Percentiles rank a stretch among this genome's conserved stretches.
Evolutionary conservation across 2,888 invertebrate genomes (phyloP).

Genomic region (Teleiodes luculella): DNA sequence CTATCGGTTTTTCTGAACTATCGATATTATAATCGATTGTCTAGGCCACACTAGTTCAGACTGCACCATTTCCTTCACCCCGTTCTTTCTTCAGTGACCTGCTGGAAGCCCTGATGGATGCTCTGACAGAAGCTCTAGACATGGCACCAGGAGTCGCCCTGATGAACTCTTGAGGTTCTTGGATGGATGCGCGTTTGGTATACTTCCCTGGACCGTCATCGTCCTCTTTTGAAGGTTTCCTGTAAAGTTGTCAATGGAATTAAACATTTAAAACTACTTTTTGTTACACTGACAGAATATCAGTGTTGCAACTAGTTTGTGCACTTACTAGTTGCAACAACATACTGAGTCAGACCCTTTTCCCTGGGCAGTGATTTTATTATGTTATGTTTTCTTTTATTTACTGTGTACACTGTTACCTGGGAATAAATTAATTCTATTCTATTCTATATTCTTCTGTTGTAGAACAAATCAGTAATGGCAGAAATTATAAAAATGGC

Average conservation of each 20-base stretch:
- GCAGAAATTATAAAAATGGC: too few relatives aligned
- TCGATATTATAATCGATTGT: not conserved
- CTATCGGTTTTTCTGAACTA: not conserved
- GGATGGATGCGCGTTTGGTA: conserved; percentile 40
- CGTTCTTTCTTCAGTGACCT: conserved; percentile 32
- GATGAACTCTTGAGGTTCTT: conserved; percentile 43
- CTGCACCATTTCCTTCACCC: conserved; percentile 33
- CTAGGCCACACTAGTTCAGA: conserved; percentile 25
- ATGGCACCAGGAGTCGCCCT: conserved; percentile 52
- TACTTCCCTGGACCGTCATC: conserved; percentile 48
- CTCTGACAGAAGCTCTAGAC: conserved; percentile 53
- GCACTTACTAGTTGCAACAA: too few relatives aligned
- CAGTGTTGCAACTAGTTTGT: too few relatives aligned
- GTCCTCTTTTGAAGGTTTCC: conserved; percentile 39
- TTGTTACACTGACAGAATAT: too few relatives aligned
- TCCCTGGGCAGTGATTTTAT: too few relatives aligned
- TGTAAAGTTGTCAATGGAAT: conserved; percentile 24
- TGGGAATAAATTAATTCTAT: not conserved
- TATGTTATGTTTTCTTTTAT: too few relatives aligned
- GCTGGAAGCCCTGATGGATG: conserved; percentile 46
- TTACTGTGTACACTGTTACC: too few relatives aligned
- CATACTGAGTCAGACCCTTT: too few relatives aligned
- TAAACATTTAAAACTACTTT: not conserved
- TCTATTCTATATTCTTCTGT: not conserved
- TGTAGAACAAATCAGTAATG: too few relatives aligned